These are phyloP conservation scores for Pseudonaja textilis DNA, from an alignment of 2,113 vertebrate genomes.

Conservation along the genomic window DNA sequence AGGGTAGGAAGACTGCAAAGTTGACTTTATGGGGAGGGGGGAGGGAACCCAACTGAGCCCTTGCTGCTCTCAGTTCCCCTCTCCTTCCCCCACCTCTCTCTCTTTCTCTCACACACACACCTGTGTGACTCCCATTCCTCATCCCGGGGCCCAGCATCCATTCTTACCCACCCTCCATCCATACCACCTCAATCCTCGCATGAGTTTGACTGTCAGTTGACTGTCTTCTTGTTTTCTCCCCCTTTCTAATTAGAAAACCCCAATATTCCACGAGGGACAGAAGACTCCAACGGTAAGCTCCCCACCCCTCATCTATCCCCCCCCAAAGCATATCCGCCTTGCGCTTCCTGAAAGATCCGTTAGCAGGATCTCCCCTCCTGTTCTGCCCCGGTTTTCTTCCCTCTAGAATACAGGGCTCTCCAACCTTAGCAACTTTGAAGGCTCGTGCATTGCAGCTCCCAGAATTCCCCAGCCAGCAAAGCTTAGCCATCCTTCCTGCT, in stretches of 20 bases:
- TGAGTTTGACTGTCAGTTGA: not conserved
- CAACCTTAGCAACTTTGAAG: no score
- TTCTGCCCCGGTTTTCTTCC: not conserved
- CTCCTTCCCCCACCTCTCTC: not conserved
- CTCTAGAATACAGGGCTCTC: not conserved
- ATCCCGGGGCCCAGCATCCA: not conserved
- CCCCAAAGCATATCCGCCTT: no score
- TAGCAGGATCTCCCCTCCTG: not conserved
- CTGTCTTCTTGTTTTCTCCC: not conserved
- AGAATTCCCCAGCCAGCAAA: no score
- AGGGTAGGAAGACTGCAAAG: not conserved
- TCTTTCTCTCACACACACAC: not conserved
- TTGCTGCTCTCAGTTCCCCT: not conserved
- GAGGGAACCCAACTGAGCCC: not conserved
- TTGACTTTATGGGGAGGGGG: not conserved
- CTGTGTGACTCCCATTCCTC: not conserved
- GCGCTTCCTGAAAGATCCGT: not conserved
- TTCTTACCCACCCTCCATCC: not conserved
- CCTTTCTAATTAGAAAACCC: conserved; percentile 80
- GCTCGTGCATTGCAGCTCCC: no score
- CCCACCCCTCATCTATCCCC: no score
- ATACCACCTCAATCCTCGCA: not conserved
- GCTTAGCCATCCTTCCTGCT: no score
- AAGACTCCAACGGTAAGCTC: conserved; percentile 83
- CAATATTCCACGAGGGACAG: conserved; percentile 86